A percentile compares a stretch with the other conserved stretches of the same genome.
Evolutionary conservation across 2,888 invertebrate genomes (phyloP).

Genomic region (Nemapogon koenigi): DNA sequence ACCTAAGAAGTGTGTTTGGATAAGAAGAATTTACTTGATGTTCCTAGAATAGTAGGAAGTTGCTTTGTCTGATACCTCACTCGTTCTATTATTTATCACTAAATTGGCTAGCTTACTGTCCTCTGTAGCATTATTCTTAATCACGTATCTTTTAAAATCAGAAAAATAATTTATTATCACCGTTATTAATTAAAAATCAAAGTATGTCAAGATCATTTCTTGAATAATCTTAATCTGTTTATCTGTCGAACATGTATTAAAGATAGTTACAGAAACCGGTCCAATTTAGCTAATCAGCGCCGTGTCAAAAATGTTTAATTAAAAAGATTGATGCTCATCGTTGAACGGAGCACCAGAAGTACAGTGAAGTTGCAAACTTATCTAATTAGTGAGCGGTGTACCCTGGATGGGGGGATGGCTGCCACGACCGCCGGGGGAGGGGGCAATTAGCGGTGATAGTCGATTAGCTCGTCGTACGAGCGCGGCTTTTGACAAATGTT

Average conservation of each 20-base stretch:
- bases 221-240: too few species aligned
- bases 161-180: too few species aligned
- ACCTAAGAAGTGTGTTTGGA: too few species aligned
- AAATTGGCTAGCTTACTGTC: too few species aligned
- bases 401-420: conserved; percentile 22
- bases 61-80: too few species aligned
- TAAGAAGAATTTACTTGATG: too few species aligned
- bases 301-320: conserved; percentile 65
- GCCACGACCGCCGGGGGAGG: not conserved
- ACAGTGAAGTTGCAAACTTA: conserved; percentile 64
- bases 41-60: too few species aligned
- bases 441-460: conserved; percentile 64
- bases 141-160: too few species aligned
- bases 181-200: too few species aligned
- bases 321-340: conserved; percentile 65
- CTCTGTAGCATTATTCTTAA: too few species aligned
- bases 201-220: too few species aligned
- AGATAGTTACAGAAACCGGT: conserved; percentile 4
- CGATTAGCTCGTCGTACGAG: conserved; percentile 63
- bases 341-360: conserved; percentile 53
- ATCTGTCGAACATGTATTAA: conserved; percentile 1
- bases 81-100: too few species aligned
- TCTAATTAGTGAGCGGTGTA: conserved; percentile 52
- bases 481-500: conserved; percentile 61
- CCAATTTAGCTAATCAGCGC: conserved; percentile 42